Evolutionary conservation across 1,140 invertebrate species (phyloP).

Genomic region (Zaprionus kolodkinae): DNA sequence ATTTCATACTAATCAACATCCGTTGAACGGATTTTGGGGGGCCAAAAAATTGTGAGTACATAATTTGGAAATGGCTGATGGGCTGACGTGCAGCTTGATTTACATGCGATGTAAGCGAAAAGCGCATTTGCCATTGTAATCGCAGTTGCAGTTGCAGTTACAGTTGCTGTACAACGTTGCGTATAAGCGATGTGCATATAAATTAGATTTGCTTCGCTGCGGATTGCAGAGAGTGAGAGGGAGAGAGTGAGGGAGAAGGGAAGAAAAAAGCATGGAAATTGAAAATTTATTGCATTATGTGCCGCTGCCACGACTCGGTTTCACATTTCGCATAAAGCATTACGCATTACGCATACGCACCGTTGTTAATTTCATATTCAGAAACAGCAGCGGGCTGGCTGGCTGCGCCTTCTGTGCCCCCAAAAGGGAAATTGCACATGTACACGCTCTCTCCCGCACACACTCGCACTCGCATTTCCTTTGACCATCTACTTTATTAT

Average conservation of each 20-base stretch:
- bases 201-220: conserved; percentile 71
- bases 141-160: conserved; percentile 20
- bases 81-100: conserved; percentile 11
- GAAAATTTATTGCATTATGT: conserved; percentile 71
- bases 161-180: conserved; percentile 49
- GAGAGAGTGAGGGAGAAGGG: background rate
- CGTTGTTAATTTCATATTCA: conserved; percentile 78
- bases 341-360: conserved; percentile 72
- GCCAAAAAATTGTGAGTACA: conserved; percentile 35
- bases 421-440: conserved; percentile 51
- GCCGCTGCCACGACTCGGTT: background rate
- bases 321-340: conserved; percentile 39
- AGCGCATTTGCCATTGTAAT: conserved; percentile 63
- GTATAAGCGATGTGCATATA: conserved; percentile 78
- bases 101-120: conserved; percentile 30
- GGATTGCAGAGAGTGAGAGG: conserved; percentile 17
- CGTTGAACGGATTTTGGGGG: conserved; percentile 47
- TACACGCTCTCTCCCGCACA: conserved; percentile 12
- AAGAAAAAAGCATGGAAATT: conserved; percentile 58
- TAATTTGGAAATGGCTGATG: conserved; percentile 37
- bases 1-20: conserved; percentile 79
- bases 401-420: conserved; percentile 7
- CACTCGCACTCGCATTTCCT: conserved; percentile 14
- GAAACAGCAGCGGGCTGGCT: conserved; percentile 46
- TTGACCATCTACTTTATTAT: conserved; percentile 48